Evolutionary conservation across 2,888 invertebrate species (phyloP), one percentile per base, ranked within the genome.

Genomic region (Leptarthrus brevirostris): DNA sequence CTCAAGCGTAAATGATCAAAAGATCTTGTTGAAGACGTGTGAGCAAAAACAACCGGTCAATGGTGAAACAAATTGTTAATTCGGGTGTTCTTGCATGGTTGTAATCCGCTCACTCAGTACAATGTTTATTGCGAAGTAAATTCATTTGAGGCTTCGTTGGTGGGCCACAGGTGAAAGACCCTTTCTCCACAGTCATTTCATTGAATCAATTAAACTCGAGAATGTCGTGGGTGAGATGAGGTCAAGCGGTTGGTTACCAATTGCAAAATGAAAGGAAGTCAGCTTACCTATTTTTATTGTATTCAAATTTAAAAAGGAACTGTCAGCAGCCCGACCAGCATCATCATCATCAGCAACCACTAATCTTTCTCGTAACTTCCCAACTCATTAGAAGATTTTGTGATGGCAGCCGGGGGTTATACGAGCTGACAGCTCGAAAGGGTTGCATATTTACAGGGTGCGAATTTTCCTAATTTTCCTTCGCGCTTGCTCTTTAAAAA

Each of bases 391-490:
- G 26, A 14, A 16, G 56, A 14, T 4, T 8, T 30, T 8, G n/a
- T n/a, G 8, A 30, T 30, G 8, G 30, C 30, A 30, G 8, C 8
- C 5, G n/a, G 47, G 1, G n/a, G 47, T 6, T 12, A n/a, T 47
- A 12, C 47, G 0, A 47, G 47, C 8, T 47, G n/a, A 16, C n/a
- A 47, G 47, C 47, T 16, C 12, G 20, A 61, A 61, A 61, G 61
- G 61, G 61, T 61, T 61, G 12, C 6, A 1, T 47, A 47, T n/a
- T 47, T 16, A n/a, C 2, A 47, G n/a, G 22, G n/a, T 10, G 44
- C 5, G 18, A 66, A 54, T 20, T 71, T 71, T 71, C 14, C 54
- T 40, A n/a, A 34, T 71, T 71, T 58, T 71, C 22, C 8, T 70
- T 54, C 36, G 53, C 54, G 54, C 54, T 52, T 34, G 36, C 53